A percentile compares a stretch with the other conserved stretches of the same genome.
phyloP scores from a whole-genome alignment of 1,140 invertebrate genomes.

The Philotrypesis tridentata region DNA sequence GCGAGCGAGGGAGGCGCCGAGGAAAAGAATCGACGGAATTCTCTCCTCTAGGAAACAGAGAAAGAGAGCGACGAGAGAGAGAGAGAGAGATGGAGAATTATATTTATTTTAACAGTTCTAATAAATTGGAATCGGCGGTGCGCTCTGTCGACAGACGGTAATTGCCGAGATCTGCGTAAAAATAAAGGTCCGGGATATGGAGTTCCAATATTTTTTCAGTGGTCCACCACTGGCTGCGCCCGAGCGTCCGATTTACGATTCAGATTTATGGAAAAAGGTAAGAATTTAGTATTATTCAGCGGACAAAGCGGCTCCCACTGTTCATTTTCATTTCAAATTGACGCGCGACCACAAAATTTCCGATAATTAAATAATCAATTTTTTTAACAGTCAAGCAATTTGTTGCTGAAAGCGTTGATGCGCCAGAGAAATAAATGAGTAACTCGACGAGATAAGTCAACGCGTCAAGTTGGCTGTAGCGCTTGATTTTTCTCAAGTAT shows the following conservation, averaged over 20 bases:
- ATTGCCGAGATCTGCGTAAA: slow-evolving; percentile 16
- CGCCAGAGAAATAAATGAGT: not conserved
- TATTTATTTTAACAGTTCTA: slow-evolving; percentile 10
- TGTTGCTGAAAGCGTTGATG: not conserved
- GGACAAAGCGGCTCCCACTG: no score
- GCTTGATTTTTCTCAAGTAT: no score
- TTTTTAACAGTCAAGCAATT: not conserved
- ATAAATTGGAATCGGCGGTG: not conserved
- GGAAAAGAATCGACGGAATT: slow-evolving; percentile 12
- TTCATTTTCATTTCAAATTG: not conserved
- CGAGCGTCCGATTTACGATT: not conserved
- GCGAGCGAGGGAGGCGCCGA: not conserved
- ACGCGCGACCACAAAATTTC: not conserved
- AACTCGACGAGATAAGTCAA: not conserved
- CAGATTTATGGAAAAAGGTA: not conserved
- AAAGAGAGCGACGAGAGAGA: not conserved
- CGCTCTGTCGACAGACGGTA: not conserved
- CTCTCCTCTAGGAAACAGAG: not conserved
- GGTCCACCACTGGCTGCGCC: not conserved
- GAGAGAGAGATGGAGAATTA: not conserved
- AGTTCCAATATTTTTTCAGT: slow-evolving; percentile 2
- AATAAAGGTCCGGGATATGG: not conserved
- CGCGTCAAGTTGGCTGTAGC: not conserved
- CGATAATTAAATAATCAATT: slow-evolving; percentile 1
- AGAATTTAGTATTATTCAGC: not conserved